Evolutionary conservation across 2,888 invertebrate species (phyloP).

Genomic region (Andrena marginata): DNA sequence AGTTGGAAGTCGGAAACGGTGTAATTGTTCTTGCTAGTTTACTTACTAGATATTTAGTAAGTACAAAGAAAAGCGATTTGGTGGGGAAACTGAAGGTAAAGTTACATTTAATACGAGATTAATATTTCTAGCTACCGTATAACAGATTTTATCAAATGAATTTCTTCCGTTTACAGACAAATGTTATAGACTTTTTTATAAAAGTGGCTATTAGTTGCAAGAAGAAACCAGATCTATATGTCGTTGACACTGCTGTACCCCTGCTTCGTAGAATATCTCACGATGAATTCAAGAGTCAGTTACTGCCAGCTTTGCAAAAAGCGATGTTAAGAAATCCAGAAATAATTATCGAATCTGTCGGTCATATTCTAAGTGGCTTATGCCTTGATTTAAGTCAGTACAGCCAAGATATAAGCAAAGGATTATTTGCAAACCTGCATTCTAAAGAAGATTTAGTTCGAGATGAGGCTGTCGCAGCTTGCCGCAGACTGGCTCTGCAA

Average conservation of each 20-base stretch:
- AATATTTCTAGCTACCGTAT: not conserved
- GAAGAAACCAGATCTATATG: slow-evolving; percentile 89
- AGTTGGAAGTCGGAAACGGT: slow-evolving; percentile 86
- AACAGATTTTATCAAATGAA: slow-evolving; percentile 13
- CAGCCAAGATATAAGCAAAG: slow-evolving; percentile 92
- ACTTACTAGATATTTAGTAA: slow-evolving; percentile 87
- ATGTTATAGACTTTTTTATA: slow-evolving; percentile 90
- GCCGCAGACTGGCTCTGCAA: slow-evolving; percentile 90
- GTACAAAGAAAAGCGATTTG: slow-evolving; percentile 85
- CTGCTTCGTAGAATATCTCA: slow-evolving; percentile 88
- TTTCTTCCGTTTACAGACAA: slow-evolving; percentile 84
- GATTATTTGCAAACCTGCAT: slow-evolving; percentile 93
- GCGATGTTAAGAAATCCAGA: slow-evolving; percentile 97
- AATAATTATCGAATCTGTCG: slow-evolving; percentile 93
- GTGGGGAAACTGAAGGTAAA: slow-evolving; percentile 87
- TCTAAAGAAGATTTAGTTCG: slow-evolving; percentile 94
- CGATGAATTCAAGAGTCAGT: slow-evolving; percentile 89
- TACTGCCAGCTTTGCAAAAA: slow-evolving; percentile 95
- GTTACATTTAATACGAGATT: slow-evolving; percentile 22
- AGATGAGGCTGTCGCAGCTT: slow-evolving; percentile 90
- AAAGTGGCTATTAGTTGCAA: slow-evolving; percentile 93
- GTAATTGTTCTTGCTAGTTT: slow-evolving; percentile 89
- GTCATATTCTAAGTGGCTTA: slow-evolving; percentile 90
- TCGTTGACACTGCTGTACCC: slow-evolving; percentile 89
- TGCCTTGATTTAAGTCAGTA: slow-evolving; percentile 92